phyloP scores from a whole-genome alignment of 2,888 invertebrate species.

The Nemoura dubitans region DNA sequence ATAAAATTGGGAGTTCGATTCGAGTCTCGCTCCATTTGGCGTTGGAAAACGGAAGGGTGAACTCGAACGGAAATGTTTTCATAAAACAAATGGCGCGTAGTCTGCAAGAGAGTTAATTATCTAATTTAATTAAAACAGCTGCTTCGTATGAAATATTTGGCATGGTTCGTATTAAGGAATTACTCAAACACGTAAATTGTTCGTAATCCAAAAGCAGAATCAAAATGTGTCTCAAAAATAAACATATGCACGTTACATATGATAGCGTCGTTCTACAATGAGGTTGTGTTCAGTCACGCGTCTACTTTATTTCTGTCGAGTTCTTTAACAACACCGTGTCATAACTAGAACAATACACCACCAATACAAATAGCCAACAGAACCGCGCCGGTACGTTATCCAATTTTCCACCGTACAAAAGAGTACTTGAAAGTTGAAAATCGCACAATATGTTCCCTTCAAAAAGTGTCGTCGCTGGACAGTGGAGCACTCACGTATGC shows the following conservation, averaged over 20 bases:
- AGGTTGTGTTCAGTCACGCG: not conserved
- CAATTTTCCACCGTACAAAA: not conserved
- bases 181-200: not conserved
- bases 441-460: not conserved
- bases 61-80: not conserved
- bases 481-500: not conserved
- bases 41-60: not conserved
- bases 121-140: not conserved
- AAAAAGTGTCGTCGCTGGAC: not conserved
- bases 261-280: not conserved
- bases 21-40: not conserved
- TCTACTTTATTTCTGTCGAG: not conserved
- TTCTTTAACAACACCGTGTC: not conserved
- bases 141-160: not conserved
- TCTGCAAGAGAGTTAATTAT: not conserved
- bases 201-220: not conserved
- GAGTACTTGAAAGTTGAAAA: not conserved
- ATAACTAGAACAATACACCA: not conserved
- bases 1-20: no score
- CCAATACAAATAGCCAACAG: not conserved
- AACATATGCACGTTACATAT: not conserved
- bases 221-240: not conserved
- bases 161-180: not conserved
- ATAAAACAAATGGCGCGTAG: not conserved
- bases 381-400: not conserved